Percentiles rank a stretch among this genome's conserved stretches.
Evolutionary conservation across 2,797 vertebrate genomes (phyloP).

Genomic region (Danio jaintianensis): DNA sequence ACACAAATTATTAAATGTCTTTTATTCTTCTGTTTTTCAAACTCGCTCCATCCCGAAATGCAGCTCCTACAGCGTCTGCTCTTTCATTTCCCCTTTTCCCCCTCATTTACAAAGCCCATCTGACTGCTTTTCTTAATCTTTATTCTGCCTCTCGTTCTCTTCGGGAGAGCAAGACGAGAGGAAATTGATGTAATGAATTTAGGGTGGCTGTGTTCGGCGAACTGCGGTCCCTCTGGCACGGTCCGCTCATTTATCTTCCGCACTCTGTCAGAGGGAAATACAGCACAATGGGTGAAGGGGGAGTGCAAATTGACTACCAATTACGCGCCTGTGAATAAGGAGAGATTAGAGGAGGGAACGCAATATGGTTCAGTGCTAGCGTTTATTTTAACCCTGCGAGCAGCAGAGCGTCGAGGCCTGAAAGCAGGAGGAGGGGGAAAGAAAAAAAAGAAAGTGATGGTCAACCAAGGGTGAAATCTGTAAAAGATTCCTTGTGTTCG

Average conservation of each 20-base stretch:
- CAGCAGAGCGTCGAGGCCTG: slow-evolving; percentile 61
- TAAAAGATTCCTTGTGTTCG: slow-evolving; percentile 59
- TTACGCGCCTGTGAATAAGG: slow-evolving; percentile 88
- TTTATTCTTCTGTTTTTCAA: background rate
- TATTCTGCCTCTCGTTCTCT: slow-evolving; percentile 56
- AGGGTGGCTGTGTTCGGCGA: slow-evolving; percentile 84
- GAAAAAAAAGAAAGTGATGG: slow-evolving; percentile 42
- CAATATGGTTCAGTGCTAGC: slow-evolving; percentile 66
- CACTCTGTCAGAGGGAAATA: slow-evolving; percentile 88
- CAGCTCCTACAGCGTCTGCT: slow-evolving; percentile 13
- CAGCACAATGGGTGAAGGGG: slow-evolving; percentile 84
- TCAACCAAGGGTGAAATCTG: slow-evolving; percentile 60
- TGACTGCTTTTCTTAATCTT: slow-evolving; percentile 60
- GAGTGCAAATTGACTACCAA: slow-evolving; percentile 89
- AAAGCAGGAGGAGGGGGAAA: slow-evolving; percentile 45
- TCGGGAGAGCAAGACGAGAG: slow-evolving; percentile 78
- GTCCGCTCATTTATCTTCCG: slow-evolving; percentile 87
- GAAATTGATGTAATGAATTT: slow-evolving; percentile 90
- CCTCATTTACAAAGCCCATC: slow-evolving; percentile 55
- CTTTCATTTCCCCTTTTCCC: slow-evolving; percentile 25
- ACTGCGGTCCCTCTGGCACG: slow-evolving; percentile 82
- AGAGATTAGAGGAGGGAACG: slow-evolving; percentile 67
- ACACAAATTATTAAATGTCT: background rate
- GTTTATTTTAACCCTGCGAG: slow-evolving; percentile 82
- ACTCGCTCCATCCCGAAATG: slow-evolving; percentile 45